Conservation (phyloP, 1,140 invertebrate genomes). For the Lepidurus couesii region DNA sequence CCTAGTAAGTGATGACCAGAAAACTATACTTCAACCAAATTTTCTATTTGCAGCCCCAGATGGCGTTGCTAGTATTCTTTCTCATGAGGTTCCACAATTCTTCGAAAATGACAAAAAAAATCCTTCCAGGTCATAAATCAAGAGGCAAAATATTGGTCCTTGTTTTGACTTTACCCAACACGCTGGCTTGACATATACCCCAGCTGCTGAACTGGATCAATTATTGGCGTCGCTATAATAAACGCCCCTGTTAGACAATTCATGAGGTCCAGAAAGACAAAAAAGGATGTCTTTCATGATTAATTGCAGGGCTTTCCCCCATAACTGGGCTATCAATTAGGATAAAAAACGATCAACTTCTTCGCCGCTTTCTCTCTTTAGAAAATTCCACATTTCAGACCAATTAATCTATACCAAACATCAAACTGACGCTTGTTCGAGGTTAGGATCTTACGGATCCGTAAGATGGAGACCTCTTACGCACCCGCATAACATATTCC, state of each 20-base stretch:
- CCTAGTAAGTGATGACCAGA: too few species aligned
- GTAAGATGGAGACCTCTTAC: not conserved
- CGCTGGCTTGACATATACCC: not conserved
- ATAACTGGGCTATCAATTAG: not conserved
- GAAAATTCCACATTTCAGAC: not conserved
- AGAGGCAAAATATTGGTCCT: not conserved
- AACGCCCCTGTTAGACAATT: constrained; percentile 18
- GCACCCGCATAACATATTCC: not conserved
- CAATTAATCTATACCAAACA: not conserved
- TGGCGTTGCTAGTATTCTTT: not conserved
- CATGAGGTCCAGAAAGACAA: not conserved
- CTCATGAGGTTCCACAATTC: not conserved
- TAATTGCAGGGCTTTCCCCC: not conserved
- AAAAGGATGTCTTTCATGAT: not conserved
- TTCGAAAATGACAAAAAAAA: not conserved
- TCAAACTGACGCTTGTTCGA: not conserved
- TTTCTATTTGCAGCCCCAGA: not conserved
- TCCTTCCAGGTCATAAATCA: not conserved
- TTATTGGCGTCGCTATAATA: not conserved
- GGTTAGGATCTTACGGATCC: not conserved
- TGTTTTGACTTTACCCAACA: not conserved
- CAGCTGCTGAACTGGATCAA: not conserved
- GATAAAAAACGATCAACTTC: not conserved
- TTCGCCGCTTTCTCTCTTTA: not conserved
- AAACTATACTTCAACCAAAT: too few species aligned